Percentiles rank a stretch among this genome's conserved stretches.
These are phyloP conservation scores for Carposina sasakii DNA, from an alignment of 1,140 invertebrate species.

Conservation along the genomic window DNA sequence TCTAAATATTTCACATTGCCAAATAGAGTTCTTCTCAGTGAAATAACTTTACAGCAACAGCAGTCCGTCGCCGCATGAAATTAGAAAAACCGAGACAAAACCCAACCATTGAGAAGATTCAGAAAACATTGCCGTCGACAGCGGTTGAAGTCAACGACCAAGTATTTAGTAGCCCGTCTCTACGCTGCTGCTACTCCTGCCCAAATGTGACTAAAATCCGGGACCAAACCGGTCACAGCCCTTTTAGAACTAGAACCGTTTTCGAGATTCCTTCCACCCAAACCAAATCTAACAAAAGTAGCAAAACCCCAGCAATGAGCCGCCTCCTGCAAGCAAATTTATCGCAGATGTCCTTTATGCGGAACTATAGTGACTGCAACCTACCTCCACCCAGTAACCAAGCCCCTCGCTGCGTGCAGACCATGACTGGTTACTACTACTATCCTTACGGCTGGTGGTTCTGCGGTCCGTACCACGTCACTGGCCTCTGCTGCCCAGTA, in stretches of 20 bases:
- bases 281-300: neutral
- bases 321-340: neutral
- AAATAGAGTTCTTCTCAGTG: too few species aligned
- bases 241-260: neutral
- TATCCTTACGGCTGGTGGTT: slow-evolving; percentile 45
- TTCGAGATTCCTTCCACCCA: neutral
- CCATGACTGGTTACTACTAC: slow-evolving; percentile 46
- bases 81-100: too few species aligned
- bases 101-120: too few species aligned
- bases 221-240: neutral
- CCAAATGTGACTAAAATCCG: neutral
- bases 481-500: neutral
- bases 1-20: too few species aligned
- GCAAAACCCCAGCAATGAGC: neutral
- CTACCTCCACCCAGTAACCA: slow-evolving; percentile 34
- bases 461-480: slow-evolving; percentile 27
- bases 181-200: neutral
- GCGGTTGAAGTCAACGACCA: too few species aligned
- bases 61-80: too few species aligned
- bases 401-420: slow-evolving; percentile 30
- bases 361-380: neutral
- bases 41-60: too few species aligned
- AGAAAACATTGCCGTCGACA: too few species aligned
- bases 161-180: too few species aligned
- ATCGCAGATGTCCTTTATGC: slow-evolving; percentile 1